Evolutionary conservation across 2,113 vertebrate genomes (phyloP).

Genomic region (Gavia stellata): DNA sequence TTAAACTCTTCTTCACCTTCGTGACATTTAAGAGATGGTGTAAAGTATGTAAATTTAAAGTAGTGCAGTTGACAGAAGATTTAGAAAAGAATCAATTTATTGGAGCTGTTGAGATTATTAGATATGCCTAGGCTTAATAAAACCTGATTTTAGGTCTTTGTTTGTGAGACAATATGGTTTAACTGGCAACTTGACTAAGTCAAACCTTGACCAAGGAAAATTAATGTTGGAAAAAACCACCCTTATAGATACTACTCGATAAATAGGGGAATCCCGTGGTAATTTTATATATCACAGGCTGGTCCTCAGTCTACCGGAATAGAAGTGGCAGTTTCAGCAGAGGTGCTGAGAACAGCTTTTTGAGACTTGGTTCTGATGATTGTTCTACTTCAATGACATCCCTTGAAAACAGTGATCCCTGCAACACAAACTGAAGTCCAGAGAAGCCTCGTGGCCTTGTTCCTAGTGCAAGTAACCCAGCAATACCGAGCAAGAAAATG

Average conservation of each 20-base stretch:
- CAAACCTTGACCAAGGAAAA: not conserved
- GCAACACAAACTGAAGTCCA: not conserved
- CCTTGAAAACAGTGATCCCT: not conserved
- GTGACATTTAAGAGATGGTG: not conserved
- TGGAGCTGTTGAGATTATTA: not conserved
- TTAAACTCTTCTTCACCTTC: not conserved
- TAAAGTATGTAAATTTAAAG: not conserved
- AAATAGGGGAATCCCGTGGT: not conserved
- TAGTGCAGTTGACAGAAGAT: not conserved
- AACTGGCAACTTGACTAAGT: not conserved
- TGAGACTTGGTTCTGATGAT: not conserved
- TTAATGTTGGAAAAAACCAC: not conserved
- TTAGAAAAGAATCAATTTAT: not conserved
- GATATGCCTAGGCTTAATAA: not conserved
- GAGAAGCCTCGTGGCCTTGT: not conserved
- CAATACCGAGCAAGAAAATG: not conserved
- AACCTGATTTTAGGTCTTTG: not conserved
- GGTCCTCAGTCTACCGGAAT: not conserved
- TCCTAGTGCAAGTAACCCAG: not conserved
- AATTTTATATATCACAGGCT: not conserved
- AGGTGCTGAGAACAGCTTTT: not conserved
- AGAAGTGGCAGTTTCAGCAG: not conserved
- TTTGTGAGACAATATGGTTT: not conserved
- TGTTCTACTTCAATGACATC: not conserved
- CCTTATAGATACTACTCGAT: not conserved